These are phyloP conservation scores for Haliclona indistincta DNA, from an alignment of 37 sponge, comb jelly and placozoan species.

Conservation along the genomic window DNA sequence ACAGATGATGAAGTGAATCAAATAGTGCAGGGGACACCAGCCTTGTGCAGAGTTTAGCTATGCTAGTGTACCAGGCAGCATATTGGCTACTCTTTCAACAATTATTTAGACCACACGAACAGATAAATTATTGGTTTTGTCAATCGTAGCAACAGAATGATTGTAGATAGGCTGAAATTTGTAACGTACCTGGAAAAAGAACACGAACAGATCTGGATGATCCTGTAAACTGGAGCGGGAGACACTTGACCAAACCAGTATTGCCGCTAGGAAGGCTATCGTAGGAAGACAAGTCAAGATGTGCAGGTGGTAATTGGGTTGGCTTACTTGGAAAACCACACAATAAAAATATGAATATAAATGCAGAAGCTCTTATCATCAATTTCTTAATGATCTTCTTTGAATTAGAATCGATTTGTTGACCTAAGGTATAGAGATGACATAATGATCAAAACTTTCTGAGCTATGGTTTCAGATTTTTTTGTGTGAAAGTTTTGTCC, in stretches of 20 bases:
- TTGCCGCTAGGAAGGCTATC: constrained; percentile 46
- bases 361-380: constrained; percentile 31
- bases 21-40: too few species aligned
- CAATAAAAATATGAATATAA: constrained; percentile 57
- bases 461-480: too few species aligned
- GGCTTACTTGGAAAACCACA: constrained; percentile 68
- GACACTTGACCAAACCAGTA: constrained; percentile 40
- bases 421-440: neutral
- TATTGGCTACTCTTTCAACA: too few species aligned
- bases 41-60: too few species aligned
- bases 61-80: too few species aligned
- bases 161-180: neutral
- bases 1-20: too few species aligned
- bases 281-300: neutral
- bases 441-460: too few species aligned
- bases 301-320: neutral
- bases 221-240: constrained; percentile 32
- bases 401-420: neutral
- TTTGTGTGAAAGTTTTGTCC: too few species aligned
- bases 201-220: constrained; percentile 24
- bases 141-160: neutral
- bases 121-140: neutral
- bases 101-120: too few species aligned
- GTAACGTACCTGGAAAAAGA: constrained; percentile 59
- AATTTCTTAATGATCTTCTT: constrained; percentile 31